phyloP scores from a whole-genome alignment of 1,140 invertebrate species.

The Heliconius congener region DNA sequence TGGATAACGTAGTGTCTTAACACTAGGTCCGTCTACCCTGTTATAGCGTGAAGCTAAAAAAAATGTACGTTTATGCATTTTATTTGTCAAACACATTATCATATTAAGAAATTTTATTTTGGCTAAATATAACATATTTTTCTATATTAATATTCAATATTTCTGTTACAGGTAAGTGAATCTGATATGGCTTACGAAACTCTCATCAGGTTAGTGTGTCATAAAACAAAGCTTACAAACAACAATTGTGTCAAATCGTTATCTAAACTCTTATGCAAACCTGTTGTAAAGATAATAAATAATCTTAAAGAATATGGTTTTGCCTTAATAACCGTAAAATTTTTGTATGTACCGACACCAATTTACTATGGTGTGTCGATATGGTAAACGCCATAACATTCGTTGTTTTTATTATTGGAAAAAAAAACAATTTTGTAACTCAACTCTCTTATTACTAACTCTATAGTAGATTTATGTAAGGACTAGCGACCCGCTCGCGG shows the following conservation, averaged over 20 bases:
- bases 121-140: neutral
- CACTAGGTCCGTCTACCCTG: too few species aligned
- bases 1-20: too few species aligned
- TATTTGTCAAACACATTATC: neutral
- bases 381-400: neutral
- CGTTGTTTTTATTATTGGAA: neutral
- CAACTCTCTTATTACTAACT: too few species aligned
- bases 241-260: neutral
- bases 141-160: slow-evolving; percentile 9
- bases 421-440: too few species aligned
- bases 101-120: neutral
- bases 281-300: neutral
- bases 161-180: slow-evolving; percentile 36
- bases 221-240: slow-evolving; percentile 6
- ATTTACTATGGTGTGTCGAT: neutral
- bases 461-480: too few species aligned
- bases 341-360: neutral
- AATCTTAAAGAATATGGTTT: neutral
- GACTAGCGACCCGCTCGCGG: too few species aligned
- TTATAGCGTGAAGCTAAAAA: too few species aligned
- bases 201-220: neutral
- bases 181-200: slow-evolving; percentile 9
- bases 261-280: slow-evolving; percentile 1
- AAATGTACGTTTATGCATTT: neutral
- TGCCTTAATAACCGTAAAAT: slow-evolving; percentile 7